Evolutionary conservation across 1,140 invertebrate genomes (phyloP), one percentile per base, ranked within the genome.

Genomic region (Micrasema minimum): DNA sequence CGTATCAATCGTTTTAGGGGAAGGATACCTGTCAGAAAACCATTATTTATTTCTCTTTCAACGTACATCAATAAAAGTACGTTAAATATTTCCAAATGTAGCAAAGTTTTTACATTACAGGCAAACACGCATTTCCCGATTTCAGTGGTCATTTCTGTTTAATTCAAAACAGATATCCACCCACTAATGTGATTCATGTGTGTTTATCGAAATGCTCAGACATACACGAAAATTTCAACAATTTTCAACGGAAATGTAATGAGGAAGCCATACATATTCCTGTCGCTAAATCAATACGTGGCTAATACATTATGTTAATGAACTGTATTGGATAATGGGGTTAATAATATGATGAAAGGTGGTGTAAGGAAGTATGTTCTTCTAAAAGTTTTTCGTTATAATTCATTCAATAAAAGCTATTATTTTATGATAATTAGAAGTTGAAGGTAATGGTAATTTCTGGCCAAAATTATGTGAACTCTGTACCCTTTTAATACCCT

Each of bases 141-240:
- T 41, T 59, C 55, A 41, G 16, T 41, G 18, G 55, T 59, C 53
- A 57, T 59, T 59, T 59, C 1, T 14, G 55, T 4, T 20, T 20
- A 20, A 41, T 59, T 59, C 53, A 9, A 37, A 57, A 57, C 20
- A 31, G 26, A 31, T 31, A 31, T n/a, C n/a, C n/a, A n/a, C n/a
- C n/a, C n/a, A 57, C 31, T 37, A 14, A 57, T 31, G 18, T 14
- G 53, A 12, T 57, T 57, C 23, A n/a, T 11, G 53, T 37, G 12
- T 35, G 23, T 37, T 37, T 35, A 51, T 31, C 11, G 26, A 57
- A 57, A 57, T 57, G n/a, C 16, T 41, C 12, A 41, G 38, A 35
- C 38, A 37, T 23, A 57, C 53, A 57, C 53, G 51, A 57, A 38
- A n/a, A 38, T 41, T 59, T 59, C 55, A 59, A 59, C 11, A 10